Base-by-base conservation (phyloP, 2,888 invertebrate genomes). In the Allacma fusca region DNA sequence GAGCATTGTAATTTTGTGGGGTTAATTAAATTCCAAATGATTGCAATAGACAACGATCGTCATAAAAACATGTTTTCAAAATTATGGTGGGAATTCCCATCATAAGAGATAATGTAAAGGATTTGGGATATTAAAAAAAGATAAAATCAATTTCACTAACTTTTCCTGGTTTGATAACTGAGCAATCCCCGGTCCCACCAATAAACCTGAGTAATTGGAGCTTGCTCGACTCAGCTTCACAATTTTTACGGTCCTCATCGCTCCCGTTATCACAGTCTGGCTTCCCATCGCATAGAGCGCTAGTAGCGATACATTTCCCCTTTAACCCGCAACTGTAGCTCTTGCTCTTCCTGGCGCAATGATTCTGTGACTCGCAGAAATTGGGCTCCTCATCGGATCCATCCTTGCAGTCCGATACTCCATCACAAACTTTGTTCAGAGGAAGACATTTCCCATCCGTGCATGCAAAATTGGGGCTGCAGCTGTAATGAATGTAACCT, bases 401-500 rank as follows among this genome's bases (percentile, higher is more conserved):
- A 26, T 65, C 65, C 1, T 34, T 24, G 24, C 74, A 74, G 28
- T 74, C 74, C 1, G 40, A 9, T 1, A 65, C 21, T 12, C 65
- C 64, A 23, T 78, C 75, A 44, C 78, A 78, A 4, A 75, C 75
- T n/a, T 57, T 75, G 13, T 19, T 24, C 24, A 75, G 24, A 5
- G 75, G 59, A 2, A 75, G 29, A 43, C 78, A 78, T 1, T 26
- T 34, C 0, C 43, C 24, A 26, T 75, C 65, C 0, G 44, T 19
- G 24, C 78, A 78, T 1, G 78, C 70, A 44, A 74, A 78, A 5
- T 44, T 65, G 16, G 78, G 57, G 62, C 74, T 74, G 40, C 74
- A 74, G 23, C 74, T 74, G 40, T 26, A 34, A 44, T 44, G 12
- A 70, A 12, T 70, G 13, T 57, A 21, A 57, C 7, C 57, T 57